Base-by-base conservation (phyloP, 2,888 invertebrate species). In the Baronia brevicornis region DNA sequence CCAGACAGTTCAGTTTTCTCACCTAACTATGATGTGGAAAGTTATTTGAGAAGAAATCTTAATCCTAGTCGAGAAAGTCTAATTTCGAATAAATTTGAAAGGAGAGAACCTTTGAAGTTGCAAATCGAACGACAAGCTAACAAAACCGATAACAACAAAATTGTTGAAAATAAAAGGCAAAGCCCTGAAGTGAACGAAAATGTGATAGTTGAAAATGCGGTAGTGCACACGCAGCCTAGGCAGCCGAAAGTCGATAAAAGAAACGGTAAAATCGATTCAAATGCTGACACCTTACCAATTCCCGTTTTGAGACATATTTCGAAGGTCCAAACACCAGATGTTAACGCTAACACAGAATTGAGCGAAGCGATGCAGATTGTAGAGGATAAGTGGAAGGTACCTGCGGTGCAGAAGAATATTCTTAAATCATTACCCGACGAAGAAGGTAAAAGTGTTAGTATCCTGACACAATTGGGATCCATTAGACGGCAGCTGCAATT, bases 401-500 rank as follows among this genome's bases (percentile, higher is more conserved):
- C 90, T 1, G 88, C 79, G 0, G 88, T 90, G n/a, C 89, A 90
- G 56, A 88, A 86, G 61, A 87, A 86, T 58, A 84, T 87, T 38
- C 43, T 87, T 27, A 87, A 84, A 48, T 74, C 78, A 6, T 38
- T 75, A 18, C 69, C 79, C 0, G 73, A 65, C 5, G 72, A 71
- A 2, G 80, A 85, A 24, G 86, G 87, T 6, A 80, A 78, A 40
- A 79, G 70, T 47, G 75, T 88, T 31, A 82, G 61, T 45, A 88
- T 90, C 36, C 51, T 91, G 39, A 90, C 90, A 0, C 90, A 91
- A 54, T 61, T 91, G 18, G 91, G 90, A 1, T 89, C 90, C 6
- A 90, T 91, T 34, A 63, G 90, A 20, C 77, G 89, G 46, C 90
- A 91, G 48, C 51, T 91, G 48, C 90, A 90, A 45, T 70, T 89